Percentiles rank a stretch among this genome's conserved stretches.
These are phyloP conservation scores for Copsychus sechellarum DNA, from an alignment of 2,113 vertebrate genomes.

Conservation along the genomic window DNA sequence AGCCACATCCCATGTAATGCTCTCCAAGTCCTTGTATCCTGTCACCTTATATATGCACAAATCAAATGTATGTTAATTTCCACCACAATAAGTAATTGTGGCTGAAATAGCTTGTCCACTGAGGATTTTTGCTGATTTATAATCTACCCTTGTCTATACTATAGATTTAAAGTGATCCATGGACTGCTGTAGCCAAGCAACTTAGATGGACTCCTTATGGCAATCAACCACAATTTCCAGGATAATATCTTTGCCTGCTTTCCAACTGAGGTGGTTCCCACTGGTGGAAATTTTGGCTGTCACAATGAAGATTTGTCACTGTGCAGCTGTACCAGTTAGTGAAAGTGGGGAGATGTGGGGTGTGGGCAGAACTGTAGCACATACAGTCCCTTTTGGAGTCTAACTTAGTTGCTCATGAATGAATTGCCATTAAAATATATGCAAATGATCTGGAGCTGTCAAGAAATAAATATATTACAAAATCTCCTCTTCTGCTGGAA, in stretches of 20 bases:
- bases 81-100: slow-evolving; percentile 8
- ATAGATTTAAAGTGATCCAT: not conserved
- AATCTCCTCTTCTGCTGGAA: not conserved
- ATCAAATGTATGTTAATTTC: not conserved
- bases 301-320: not conserved
- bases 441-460: not conserved
- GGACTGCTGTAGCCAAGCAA: not conserved
- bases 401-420: not conserved
- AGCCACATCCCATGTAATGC: not conserved
- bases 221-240: not conserved
- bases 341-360: not conserved
- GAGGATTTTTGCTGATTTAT: not conserved
- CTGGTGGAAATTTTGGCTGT: not conserved
- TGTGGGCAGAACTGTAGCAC: not conserved
- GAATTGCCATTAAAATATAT: not conserved
- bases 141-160: not conserved
- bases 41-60: not conserved
- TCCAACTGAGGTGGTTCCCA: not conserved
- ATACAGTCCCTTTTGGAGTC: not conserved
- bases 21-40: not conserved
- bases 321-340: not conserved
- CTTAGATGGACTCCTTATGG: not conserved
- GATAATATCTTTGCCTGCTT: not conserved
- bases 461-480: not conserved
- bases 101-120: not conserved